Base-by-base conservation (phyloP, 2,888 invertebrate species). In the Alitta virens region DNA sequence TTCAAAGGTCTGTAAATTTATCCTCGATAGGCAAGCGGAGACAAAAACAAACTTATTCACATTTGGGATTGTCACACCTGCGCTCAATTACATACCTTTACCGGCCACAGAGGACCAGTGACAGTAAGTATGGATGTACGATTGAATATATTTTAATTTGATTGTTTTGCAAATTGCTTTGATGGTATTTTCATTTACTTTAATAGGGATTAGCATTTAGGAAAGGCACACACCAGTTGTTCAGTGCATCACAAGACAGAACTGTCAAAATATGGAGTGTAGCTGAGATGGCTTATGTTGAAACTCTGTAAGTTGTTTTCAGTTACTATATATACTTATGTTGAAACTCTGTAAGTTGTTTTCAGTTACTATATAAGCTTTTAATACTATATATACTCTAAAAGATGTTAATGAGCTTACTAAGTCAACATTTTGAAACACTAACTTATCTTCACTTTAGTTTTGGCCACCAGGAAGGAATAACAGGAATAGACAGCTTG, bases 281-380 rank as follows among this genome's bases (percentile, higher is more conserved):
- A 60, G 92, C 94, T 84, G 96, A 98, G 81, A 91, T 95, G 92
- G 90, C 91, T 1, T 97, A 95, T 82, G 91, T 96, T 12, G 97
- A 98, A 84, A 92, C 93, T 58, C 84, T 97, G 85, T 91, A 77
- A 80, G 83, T 76, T 46, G 46, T 16, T 12, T 33, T 33, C 7
- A 7, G 33, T 5, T 33, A 33, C 12, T 33, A 33, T 33, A 33
- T 33, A 33, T n/a, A n/a, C 91, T 1, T 97, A 95, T 82, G 91
- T 96, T 12, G 97, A 98, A 84, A 92, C 93, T 58, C 84, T 97
- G 85, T 91, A 77, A 80, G 83, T 76, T 46, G 46, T 16, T 12
- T 33, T 33, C 7, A 7, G 33, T 5, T 33, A 33, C 12, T 33
- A 33, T 33, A 33, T 33, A 33, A n/a, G n/a, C 91, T 1, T 97